phyloP scores from a whole-genome alignment of 2,888 invertebrate species.

The Harmothoe impar region DNA sequence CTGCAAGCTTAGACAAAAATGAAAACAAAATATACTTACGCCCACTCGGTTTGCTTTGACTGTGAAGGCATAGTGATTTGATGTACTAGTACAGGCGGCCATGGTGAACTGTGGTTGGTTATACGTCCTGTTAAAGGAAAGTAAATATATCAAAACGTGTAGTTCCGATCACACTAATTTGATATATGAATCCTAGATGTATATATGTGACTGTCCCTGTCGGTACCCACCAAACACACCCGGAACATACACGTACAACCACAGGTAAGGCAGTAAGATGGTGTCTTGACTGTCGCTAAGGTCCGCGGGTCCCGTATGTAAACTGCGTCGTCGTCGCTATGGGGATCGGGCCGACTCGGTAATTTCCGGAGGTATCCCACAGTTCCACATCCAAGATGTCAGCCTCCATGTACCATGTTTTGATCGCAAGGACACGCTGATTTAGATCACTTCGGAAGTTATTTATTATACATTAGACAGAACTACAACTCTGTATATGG shows the following conservation, averaged over 20 bases:
- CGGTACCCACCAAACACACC: conserved; percentile 27
- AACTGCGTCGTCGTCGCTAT: conserved; percentile 47
- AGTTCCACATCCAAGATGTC: conserved; percentile 43
- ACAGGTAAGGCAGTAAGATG: conserved; percentile 44
- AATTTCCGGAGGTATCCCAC: conserved; percentile 44
- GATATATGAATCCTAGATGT: neutral
- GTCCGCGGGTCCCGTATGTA: conserved; percentile 24
- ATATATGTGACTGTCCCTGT: neutral
- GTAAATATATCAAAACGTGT: no score
- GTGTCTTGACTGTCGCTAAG: conserved; percentile 53
- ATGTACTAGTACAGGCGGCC: neutral
- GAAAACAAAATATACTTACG: conserved; percentile 51
- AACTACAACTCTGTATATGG: neutral
- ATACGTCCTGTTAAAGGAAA: neutral
- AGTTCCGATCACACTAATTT: neutral
- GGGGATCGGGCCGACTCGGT: conserved; percentile 50
- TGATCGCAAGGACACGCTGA: conserved; percentile 39
- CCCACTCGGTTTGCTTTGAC: conserved; percentile 45
- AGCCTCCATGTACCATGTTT: conserved; percentile 13
- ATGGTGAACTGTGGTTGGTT: conserved; percentile 44
- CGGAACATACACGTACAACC: neutral
- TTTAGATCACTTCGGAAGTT: neutral
- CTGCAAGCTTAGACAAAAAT: neutral
- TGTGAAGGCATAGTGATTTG: conserved; percentile 50
- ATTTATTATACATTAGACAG: neutral